Evolutionary conservation across 2,113 vertebrate species (phyloP).

Genomic region (Carassius gibelio): DNA sequence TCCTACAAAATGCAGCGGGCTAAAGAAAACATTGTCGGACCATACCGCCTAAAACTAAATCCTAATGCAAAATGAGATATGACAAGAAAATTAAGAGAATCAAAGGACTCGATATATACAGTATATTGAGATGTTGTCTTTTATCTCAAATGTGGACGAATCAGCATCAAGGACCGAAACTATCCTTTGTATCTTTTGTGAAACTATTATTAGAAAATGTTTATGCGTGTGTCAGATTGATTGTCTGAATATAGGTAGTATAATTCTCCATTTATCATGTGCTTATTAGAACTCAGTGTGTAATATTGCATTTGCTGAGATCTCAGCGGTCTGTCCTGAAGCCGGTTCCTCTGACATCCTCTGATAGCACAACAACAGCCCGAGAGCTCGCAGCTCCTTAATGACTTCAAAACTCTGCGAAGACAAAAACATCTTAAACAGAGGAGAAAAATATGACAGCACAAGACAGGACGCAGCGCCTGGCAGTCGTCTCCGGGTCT

Average conservation of each 20-base stretch:
- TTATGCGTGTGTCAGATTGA: slow-evolving; percentile 2
- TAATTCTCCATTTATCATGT: slow-evolving; percentile 30
- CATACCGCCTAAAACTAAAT: too few species aligned
- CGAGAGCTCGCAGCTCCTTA: slow-evolving; percentile 49
- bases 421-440: slow-evolving; percentile 59
- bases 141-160: neutral
- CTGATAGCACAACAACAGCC: slow-evolving; percentile 48
- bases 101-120: too few species aligned
- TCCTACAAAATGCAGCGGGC: too few species aligned
- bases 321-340: neutral
- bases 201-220: neutral
- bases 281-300: slow-evolving; percentile 31
- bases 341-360: slow-evolving; percentile 36
- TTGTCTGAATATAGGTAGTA: neutral
- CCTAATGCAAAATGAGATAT: too few species aligned
- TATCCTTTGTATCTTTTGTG: neutral
- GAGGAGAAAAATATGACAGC: slow-evolving; percentile 57
- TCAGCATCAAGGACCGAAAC: neutral
- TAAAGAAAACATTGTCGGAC: too few species aligned
- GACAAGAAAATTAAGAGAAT: too few species aligned
- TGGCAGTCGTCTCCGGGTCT: slow-evolving; percentile 52
- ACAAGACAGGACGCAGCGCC: slow-evolving; percentile 49
- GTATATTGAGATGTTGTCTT: neutral
- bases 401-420: slow-evolving; percentile 52
- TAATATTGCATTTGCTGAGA: slow-evolving; percentile 21